These are phyloP conservation scores for Aculops lycopersici DNA, from an alignment of 1,140 invertebrate species.

Conservation along the genomic window DNA sequence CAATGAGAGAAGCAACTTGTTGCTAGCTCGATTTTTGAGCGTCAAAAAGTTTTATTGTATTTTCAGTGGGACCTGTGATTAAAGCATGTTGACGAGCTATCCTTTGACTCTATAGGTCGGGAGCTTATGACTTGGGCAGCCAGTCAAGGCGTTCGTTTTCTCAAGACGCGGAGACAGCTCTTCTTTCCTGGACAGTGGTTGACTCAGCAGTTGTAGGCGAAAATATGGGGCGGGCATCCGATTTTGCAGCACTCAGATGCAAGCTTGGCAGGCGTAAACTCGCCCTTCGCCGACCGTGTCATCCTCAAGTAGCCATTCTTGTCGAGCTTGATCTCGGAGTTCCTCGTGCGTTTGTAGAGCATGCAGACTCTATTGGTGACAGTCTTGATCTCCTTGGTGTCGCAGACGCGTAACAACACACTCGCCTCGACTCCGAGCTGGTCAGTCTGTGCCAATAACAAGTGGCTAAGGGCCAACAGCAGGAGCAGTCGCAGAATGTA, in stretches of 20 bases:
- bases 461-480: too few relatives aligned
- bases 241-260: not conserved
- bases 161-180: not conserved
- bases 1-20: too few relatives aligned
- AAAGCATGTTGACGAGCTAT: too few relatives aligned
- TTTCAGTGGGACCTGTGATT: too few relatives aligned
- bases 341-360: not conserved
- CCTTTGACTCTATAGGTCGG: too few relatives aligned
- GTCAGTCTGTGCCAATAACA: too few relatives aligned
- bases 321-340: not conserved
- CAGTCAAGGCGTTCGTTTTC: too few relatives aligned
- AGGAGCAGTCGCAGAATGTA: too few relatives aligned
- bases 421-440: too few relatives aligned
- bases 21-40: too few relatives aligned
- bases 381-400: constrained; percentile 1
- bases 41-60: too few relatives aligned
- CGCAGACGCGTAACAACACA: not conserved
- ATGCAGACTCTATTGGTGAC: not conserved
- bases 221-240: not conserved
- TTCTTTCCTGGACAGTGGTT: not conserved
- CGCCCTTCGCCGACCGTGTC: not conserved
- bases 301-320: not conserved
- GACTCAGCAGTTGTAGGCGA: not conserved
- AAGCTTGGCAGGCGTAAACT: not conserved
- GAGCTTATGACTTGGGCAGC: too few relatives aligned